These are phyloP conservation scores for Bradypodion ventrale DNA, from an alignment of 2,797 vertebrate species.

Conservation along the genomic window DNA sequence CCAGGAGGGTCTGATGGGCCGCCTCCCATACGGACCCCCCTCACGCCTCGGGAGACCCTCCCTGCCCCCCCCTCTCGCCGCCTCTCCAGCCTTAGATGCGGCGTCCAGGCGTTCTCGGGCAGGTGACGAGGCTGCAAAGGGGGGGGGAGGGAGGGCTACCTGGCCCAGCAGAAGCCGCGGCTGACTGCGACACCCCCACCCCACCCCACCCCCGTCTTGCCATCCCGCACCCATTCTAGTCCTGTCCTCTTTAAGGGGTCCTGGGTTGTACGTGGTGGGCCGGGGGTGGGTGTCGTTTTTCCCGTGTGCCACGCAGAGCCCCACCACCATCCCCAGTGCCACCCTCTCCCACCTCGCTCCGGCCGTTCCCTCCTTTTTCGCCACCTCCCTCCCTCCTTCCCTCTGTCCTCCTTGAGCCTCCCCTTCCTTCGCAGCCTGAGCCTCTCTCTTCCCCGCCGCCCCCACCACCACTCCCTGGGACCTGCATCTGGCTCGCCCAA, in stretches of 20 bases:
- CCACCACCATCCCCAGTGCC: conserved; percentile 26
- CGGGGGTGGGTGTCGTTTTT: no score
- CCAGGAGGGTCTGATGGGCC: no score
- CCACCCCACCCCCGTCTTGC: background rate
- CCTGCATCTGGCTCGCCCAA: conserved; percentile 77
- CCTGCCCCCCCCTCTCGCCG: background rate
- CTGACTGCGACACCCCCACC: conserved; percentile 2
- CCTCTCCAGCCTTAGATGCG: background rate
- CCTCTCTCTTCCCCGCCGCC: no score
- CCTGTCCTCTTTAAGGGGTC: no score
- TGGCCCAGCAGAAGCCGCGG: background rate
- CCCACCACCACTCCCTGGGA: conserved; percentile 58
- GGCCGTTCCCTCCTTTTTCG: conserved; percentile 33
- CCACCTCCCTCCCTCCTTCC: background rate
- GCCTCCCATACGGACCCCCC: no score
- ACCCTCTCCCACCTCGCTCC: no score
- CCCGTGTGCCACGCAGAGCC: no score
- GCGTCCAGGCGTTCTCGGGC: no score
- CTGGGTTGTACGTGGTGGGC: no score
- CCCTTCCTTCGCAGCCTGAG: background rate
- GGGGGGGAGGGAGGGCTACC: background rate
- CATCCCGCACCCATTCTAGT: no score
- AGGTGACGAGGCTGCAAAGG: no score
- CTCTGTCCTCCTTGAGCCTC: background rate
- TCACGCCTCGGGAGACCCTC: background rate